A percentile compares a stretch with the other conserved stretches of the same genome.
phyloP scores from a whole-genome alignment of 2,888 invertebrate species.

The Aquatica leii region DNA sequence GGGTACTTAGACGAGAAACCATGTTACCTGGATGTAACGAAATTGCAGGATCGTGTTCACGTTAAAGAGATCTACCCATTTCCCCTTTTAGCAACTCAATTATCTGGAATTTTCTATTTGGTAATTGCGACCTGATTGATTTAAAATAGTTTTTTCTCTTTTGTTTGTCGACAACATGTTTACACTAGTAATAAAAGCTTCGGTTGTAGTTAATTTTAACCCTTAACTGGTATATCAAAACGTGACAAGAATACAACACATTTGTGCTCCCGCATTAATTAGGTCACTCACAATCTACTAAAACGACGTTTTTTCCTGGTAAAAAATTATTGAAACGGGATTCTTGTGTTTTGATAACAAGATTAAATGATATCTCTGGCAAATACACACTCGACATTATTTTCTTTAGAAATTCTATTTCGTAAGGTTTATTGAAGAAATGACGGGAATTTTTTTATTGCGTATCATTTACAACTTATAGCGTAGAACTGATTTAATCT shows the following conservation, averaged over 20 bases:
- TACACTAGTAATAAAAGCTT: neutral
- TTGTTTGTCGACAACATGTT: too few relatives aligned
- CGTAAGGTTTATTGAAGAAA: neutral
- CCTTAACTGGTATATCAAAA: neutral
- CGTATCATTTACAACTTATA: neutral
- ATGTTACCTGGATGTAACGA: slow-evolving; percentile 7
- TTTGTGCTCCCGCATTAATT: slow-evolving; percentile 3
- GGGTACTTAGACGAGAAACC: slow-evolving; percentile 1
- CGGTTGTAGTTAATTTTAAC: slow-evolving; percentile 4
- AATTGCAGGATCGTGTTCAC: slow-evolving; percentile 1
- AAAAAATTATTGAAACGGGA: slow-evolving; percentile 7
- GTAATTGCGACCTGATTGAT: too few relatives aligned
- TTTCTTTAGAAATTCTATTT: too few relatives aligned
- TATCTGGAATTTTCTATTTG: too few relatives aligned
- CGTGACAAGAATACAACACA: slow-evolving; percentile 4
- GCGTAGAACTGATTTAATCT: neutral
- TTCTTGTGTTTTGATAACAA: neutral
- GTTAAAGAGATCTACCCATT: neutral
- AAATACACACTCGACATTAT: neutral
- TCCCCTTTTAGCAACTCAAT: too few relatives aligned
- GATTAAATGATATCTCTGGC: neutral
- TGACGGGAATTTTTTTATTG: neutral
- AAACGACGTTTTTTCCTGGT: neutral
- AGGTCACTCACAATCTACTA: neutral
- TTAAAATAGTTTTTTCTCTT: too few relatives aligned